These are phyloP conservation scores for Diglossa cyanea DNA, from an alignment of 2,797 vertebrate genomes.

Conservation along the genomic window DNA sequence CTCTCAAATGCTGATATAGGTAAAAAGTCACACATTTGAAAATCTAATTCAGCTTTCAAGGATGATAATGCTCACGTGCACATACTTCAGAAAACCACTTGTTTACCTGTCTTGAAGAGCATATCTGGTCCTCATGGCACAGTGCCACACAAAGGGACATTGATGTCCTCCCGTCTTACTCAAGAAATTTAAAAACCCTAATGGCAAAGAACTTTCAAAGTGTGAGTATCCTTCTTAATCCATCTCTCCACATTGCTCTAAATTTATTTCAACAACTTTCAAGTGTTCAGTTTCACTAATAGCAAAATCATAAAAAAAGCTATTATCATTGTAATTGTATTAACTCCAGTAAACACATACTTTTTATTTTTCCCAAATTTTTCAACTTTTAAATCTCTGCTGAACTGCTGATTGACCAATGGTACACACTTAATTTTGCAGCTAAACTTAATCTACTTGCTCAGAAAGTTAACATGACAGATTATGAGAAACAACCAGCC, in stretches of 20 bases:
- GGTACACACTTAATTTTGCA: not conserved
- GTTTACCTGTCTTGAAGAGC: not conserved
- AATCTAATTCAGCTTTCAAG: conserved; percentile 34
- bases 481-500: not conserved
- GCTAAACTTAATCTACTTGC: not conserved
- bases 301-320: not conserved
- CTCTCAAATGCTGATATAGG: not conserved
- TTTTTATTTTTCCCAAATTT: not conserved
- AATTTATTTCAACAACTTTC: not conserved
- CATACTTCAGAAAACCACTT: not conserved
- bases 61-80: not conserved
- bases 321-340: not conserved
- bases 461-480: not conserved
- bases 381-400: not conserved
- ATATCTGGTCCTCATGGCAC: not conserved
- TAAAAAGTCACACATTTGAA: conserved; percentile 36
- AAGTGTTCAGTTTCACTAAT: not conserved
- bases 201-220: not conserved
- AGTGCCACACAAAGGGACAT: not conserved
- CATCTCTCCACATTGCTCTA: not conserved
- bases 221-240: not conserved
- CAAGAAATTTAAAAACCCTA: not conserved
- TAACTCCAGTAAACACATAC: not conserved
- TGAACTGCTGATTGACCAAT: not conserved
- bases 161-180: not conserved